Conservation (phyloP, 2,797 vertebrate species). For the Helicolenus hilgendorfi region DNA sequence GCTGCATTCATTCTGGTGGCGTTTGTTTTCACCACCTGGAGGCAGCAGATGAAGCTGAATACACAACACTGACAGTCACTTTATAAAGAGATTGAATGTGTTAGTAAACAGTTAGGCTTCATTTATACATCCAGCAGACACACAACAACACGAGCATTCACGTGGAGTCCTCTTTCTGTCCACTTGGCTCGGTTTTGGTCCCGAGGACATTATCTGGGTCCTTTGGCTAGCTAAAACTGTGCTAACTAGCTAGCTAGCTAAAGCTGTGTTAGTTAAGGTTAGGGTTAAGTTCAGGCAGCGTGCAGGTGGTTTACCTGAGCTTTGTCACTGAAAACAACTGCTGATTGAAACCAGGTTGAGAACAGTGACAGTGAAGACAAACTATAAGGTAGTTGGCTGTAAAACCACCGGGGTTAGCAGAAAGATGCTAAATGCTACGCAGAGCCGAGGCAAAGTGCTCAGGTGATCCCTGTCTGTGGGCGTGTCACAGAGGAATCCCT, state of each 20-base stretch:
- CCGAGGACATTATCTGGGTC: not conserved
- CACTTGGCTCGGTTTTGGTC: not conserved
- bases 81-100: not conserved
- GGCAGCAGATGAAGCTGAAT: slow-evolving; percentile 12
- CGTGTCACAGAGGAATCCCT: not conserved
- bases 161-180: not conserved
- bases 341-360: not conserved
- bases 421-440: not conserved
- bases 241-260: not conserved
- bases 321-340: not conserved
- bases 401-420: not conserved
- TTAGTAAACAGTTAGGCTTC: not conserved
- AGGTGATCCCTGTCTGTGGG: not conserved
- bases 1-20: not conserved
- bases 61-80: not conserved
- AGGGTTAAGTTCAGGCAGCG: too few species aligned
- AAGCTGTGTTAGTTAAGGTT: too few species aligned
- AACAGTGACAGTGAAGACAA: not conserved
- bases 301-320: not conserved
- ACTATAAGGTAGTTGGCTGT: not conserved
- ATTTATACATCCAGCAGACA: not conserved
- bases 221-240: not conserved
- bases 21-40: slow-evolving; percentile 17
- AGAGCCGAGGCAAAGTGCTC: not conserved
- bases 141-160: not conserved